Evolutionary conservation across 1,140 invertebrate species (phyloP), one percentile per base, ranked within the genome.

Genomic region (Lepeophtheirus salmonis): DNA sequence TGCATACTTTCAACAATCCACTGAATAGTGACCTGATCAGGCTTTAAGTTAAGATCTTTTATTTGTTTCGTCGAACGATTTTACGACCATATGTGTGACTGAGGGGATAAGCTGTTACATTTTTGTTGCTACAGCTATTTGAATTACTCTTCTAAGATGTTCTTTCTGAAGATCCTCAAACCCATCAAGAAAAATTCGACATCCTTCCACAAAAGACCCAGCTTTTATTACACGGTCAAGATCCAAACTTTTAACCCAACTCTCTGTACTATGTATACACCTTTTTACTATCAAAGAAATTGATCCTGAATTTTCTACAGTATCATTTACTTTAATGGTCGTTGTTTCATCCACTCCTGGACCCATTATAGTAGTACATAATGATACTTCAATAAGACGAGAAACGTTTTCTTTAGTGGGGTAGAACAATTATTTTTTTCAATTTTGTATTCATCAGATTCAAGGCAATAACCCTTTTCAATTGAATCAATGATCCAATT

Each of bases 401-500:
- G 63, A 51, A 23, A 65, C 12, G 30, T 26, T 24, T 63, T 58
- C 25, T 65, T 64, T 16, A 50, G 62, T 21, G 64, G 64, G 3
- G 63, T 64, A 21, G 67, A 62, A 17, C 64, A 60, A 49, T 71
- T 70, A 63, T 70, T 68, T 64, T 72, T 65, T 62, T 73, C 68
- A 1, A 86, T 73, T 3, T 73, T 64, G 69, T 85, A 91, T 23
- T 78, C 68, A 3, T 76, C 71, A 57, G 81, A 75, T 13, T 83
- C 78, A 25, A 86, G 66, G 13, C 84, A 81, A 64, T 80, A 83
- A 0, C 86, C 84, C 23, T 77, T 76, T 50, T 78, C 72, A 0
- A 83, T 72, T 51, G 83, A 87, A 20, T 88, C 82, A 62, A 77
- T 77, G 25, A 92, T 72, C 88, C 89, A n/a, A 94, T 80, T 72